A percentile compares a stretch with the other conserved stretches of the same genome.
phyloP scores from a whole-genome alignment of 1,140 invertebrate genomes.

The Chrysopa pallens region DNA sequence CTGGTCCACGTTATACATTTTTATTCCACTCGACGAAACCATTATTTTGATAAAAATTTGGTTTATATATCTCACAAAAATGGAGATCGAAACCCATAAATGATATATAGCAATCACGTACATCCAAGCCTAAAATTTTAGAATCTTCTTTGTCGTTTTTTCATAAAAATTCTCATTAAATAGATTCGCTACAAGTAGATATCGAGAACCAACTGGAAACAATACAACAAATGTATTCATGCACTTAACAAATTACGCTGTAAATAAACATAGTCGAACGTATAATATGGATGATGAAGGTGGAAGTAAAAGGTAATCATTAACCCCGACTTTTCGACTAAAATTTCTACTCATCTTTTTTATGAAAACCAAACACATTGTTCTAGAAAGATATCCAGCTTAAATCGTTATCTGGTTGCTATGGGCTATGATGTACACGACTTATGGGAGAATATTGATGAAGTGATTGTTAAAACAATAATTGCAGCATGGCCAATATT shows the following conservation, averaged over 20 bases:
- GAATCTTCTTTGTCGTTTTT: too few relatives aligned
- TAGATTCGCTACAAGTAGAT: constrained; percentile 72
- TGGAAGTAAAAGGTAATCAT: constrained; percentile 59
- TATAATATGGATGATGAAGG: constrained; percentile 56
- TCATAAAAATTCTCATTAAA: constrained; percentile 7
- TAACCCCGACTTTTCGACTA: not conserved
- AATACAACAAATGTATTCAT: constrained; percentile 80
- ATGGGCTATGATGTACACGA: constrained; percentile 54
- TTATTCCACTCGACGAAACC: too few relatives aligned
- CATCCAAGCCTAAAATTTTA: too few relatives aligned
- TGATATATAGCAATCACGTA: too few relatives aligned
- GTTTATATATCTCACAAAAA: too few relatives aligned
- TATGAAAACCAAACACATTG: not conserved
- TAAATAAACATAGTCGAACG: constrained; percentile 79
- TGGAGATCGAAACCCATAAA: too few relatives aligned
- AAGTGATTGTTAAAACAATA: constrained; percentile 78
- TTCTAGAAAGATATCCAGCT: constrained; percentile 56
- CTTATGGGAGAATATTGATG: constrained; percentile 69
- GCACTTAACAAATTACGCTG: constrained; percentile 94
- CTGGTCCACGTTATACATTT: too few relatives aligned
- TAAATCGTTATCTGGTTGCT: constrained; percentile 51
- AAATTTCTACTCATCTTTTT: constrained; percentile 1
- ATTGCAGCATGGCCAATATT: constrained; percentile 68
- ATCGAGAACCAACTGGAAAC: constrained; percentile 55
- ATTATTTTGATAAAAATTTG: too few relatives aligned